Base-by-base conservation (phyloP, 2,888 invertebrate genomes). In the Temnothorax ravouxi region DNA sequence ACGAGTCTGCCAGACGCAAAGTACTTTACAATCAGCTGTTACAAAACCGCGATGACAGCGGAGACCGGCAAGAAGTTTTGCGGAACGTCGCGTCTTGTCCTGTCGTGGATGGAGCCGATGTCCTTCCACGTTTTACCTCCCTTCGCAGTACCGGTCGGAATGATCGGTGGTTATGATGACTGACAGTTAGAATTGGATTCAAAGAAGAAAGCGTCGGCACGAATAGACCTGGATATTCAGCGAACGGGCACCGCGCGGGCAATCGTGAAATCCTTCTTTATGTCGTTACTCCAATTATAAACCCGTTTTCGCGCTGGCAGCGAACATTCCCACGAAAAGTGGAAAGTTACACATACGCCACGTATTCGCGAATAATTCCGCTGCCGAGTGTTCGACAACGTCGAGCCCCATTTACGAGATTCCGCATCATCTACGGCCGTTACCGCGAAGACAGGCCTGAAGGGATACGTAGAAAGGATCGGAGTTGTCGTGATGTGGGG, bases 381-480 rank as follows among this genome's bases (percentile, higher is more conserved):
- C 11, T 21, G 64, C 61, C 47, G 62, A 47, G 85, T 71, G 62
- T 84, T 85, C 84, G 84, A 88, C 85, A 90, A 83, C 81, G 87
- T 84, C 88, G 61, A 67, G 75, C 86, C 84, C 87, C 84, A 86
- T 85, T 90, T 87, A 85, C 90, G 83, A 86, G 83, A 83, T 86
- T 86, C 77, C 87, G 80, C 84, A 52, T 86, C 85, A 74, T 83
- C 85, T 83, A 77, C 66, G 61, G 34, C 75, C 82, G 87, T 86
- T 81, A 72, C 83, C 85, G 54, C 84, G 71, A 75, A 77, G 66
- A 76, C 83, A 75, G 62, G 47, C 74, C 66, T 84, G 86, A 88
- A 86, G 84, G 87, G 87, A 83, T 87, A 86, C 85, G 84, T 88
- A 87, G 89, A 91, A 89, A 91, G 87, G n/a, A n/a, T n/a, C n/a